Evolutionary conservation across 2,113 vertebrate genomes (phyloP).

Genomic region (Isurus oxyrinchus): DNA sequence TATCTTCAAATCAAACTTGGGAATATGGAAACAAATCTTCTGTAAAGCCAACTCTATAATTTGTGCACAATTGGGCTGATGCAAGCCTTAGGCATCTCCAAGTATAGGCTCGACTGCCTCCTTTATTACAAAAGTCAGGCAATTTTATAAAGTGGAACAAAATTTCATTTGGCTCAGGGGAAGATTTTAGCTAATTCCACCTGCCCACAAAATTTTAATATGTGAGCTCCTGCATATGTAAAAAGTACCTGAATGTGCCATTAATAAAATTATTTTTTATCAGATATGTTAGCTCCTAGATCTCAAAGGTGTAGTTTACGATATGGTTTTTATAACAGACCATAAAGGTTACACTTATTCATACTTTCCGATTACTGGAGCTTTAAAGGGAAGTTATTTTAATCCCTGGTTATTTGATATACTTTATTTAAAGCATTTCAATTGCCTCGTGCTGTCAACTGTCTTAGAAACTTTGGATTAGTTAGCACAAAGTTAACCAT

Average conservation of each 20-base stretch:
- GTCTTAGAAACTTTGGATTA: not conserved
- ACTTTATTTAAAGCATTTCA: not conserved
- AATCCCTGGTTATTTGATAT: not conserved
- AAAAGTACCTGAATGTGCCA: not conserved
- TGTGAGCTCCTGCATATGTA: not conserved
- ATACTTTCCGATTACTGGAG: not conserved
- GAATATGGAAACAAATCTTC: not conserved
- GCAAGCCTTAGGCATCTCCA: not conserved
- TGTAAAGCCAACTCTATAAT: not conserved
- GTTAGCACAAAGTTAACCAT: not conserved
- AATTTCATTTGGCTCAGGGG: not conserved
- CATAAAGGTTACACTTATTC: conserved; percentile 15
- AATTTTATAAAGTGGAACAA: conserved; percentile 14
- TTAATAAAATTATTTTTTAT: conserved; percentile 19
- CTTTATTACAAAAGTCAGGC: not conserved
- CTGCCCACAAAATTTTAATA: not conserved
- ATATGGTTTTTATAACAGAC: not conserved
- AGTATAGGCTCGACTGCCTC: not conserved
- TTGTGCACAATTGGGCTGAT: not conserved
- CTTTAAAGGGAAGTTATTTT: not conserved
- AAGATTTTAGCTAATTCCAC: conserved; percentile 8
- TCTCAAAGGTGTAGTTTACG: not conserved
- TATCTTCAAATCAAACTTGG: conserved; percentile 24
- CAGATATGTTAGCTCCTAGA: not conserved
- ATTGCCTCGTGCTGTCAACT: not conserved